phyloP scores from a whole-genome alignment of 2,888 invertebrate species.

The Drosophila algonquin region DNA sequence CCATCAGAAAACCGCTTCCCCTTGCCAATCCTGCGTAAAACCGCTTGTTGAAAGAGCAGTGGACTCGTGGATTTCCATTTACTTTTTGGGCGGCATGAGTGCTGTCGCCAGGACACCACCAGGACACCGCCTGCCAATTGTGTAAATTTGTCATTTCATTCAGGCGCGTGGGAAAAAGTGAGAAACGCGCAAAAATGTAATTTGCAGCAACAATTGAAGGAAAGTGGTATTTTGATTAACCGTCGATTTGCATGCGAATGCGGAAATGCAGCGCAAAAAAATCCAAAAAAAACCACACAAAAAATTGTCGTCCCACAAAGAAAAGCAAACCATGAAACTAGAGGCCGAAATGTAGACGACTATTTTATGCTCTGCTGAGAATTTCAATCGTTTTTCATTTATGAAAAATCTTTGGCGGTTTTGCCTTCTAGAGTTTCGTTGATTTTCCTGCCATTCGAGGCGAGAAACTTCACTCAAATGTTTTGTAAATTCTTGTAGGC shows the following conservation, averaged over 20 bases:
- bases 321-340: constrained; percentile 26
- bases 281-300: constrained; percentile 7
- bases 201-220: constrained; percentile 55
- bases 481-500: too few species aligned
- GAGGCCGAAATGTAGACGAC: neutral
- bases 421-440: too few species aligned
- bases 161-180: constrained; percentile 6
- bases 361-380: neutral
- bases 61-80: too few species aligned
- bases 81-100: too few species aligned
- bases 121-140: constrained; percentile 29
- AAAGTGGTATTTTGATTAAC: constrained; percentile 61
- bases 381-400: too few species aligned
- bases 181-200: constrained; percentile 47
- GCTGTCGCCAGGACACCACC: neutral
- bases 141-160: constrained; percentile 56
- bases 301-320: constrained; percentile 2
- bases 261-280: constrained; percentile 26
- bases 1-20: too few species aligned
- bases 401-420: too few species aligned
- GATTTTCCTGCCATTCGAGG: too few species aligned
- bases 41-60: too few species aligned
- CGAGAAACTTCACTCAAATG: too few species aligned
- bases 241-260: constrained; percentile 55
- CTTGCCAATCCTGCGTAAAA: too few species aligned